A percentile compares a stretch with the other conserved stretches of the same genome.
Conservation (phyloP, 2,113 vertebrate species). For the Actinemys pallida region DNA sequence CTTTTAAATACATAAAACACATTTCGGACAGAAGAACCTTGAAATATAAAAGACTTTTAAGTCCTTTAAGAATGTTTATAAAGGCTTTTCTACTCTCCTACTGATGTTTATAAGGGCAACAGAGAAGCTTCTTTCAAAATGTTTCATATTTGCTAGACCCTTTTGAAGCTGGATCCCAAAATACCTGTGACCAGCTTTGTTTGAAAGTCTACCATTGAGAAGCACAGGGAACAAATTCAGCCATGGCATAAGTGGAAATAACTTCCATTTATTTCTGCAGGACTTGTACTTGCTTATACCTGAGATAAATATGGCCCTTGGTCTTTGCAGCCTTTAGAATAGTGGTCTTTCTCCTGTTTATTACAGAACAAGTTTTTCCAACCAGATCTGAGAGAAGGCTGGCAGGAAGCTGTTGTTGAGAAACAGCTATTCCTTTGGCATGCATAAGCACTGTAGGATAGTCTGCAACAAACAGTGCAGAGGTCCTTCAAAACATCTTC, state of each 20-base stretch:
- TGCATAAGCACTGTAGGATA: not conserved
- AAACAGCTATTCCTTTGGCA: not conserved
- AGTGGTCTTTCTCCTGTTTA: not conserved
- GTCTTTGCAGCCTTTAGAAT: not conserved
- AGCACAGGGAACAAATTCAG: not conserved
- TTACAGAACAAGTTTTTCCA: not conserved
- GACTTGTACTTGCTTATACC: not conserved
- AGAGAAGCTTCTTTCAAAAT: not conserved
- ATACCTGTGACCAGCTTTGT: not conserved
- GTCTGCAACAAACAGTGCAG: not conserved
- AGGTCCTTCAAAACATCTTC: too few species aligned
- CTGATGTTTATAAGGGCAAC: fast-evolving
- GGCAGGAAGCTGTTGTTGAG: not conserved
- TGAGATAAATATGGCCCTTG: not conserved
- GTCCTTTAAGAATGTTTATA: not conserved
- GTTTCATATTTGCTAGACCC: not conserved
- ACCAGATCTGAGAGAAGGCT: not conserved
- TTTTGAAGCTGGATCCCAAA: fast-evolving
- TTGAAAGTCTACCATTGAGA: not conserved
- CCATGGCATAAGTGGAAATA: not conserved
- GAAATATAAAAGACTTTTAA: not conserved
- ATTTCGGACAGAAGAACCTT: not conserved
- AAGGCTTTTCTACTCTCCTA: not conserved
- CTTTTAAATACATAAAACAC: not conserved
- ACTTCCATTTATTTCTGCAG: not conserved